Evolutionary conservation across 2,797 vertebrate species (phyloP), one percentile per base, ranked within the genome.

Genomic region (Heterohyrax brucei): DNA sequence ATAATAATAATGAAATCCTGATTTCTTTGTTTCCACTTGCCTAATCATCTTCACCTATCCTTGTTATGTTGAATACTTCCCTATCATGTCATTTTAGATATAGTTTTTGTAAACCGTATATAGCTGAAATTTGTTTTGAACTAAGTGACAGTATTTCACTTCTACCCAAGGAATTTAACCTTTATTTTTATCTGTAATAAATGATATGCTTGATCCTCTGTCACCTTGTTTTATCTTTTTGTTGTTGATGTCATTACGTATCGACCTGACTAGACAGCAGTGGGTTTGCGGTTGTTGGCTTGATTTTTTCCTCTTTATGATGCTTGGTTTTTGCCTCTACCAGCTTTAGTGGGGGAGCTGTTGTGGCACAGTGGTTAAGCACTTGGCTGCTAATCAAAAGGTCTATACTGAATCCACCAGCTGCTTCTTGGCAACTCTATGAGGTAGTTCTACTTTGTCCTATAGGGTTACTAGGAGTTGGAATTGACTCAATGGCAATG

Each of bases 41-140:
- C 10, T 77, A 80, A 61, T 75, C 53, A 61, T 89, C 53, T 92
- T 79, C 64, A 24, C 16, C 64, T 8, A 66, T 1, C 2, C 10
- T 73, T 89, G 39, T 68, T 73, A 68, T 91, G 87, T 87, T 84
- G 24, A 26, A 48, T 3, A 39, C 7, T 79, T 66, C 2, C 70
- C 48, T 89, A 8, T 61, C 21, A 39, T 86, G 33, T 53, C 22
- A 83, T 39, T 62, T 87, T 93, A 48, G 33, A 46, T 33, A 62
- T 70, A 3, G 73, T 68, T 64, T 62, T 81, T 76, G 28, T 56
- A 86, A 88, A 56, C n/a, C 28, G 77, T 24, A 70, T 68, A 30
- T 9, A 85, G 44, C 10, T 90, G 50, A 90, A 33, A 61, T 75
- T 86, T 87, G 30, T 83, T 95, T 95, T 92, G 80, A 81, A 87